Percentiles rank a stretch among this genome's conserved stretches.
Conservation (phyloP, 1,140 invertebrate genomes). For the Ceratina calcarata region DNA sequence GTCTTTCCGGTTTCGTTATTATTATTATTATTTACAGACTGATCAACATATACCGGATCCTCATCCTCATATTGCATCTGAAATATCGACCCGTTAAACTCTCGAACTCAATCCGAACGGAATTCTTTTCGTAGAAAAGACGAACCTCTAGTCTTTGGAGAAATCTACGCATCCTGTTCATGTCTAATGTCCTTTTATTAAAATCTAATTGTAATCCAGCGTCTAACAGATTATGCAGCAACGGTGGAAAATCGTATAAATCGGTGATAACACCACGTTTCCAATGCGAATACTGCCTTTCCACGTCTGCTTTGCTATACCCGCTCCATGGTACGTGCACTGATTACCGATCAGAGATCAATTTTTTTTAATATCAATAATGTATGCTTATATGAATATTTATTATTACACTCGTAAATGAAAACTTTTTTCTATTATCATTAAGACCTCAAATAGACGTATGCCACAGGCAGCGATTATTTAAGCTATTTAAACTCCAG, state of each 20-base stretch:
- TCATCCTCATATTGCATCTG: constrained; percentile 68
- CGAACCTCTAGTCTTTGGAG: constrained; percentile 67
- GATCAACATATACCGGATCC: constrained; percentile 56
- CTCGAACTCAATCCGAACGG: background rate
- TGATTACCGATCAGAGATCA: constrained; percentile 23
- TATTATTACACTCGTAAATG: background rate
- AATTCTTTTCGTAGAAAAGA: constrained; percentile 5
- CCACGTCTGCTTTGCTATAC: constrained; percentile 58
- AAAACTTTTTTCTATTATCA: background rate
- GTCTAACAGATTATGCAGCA: constrained; percentile 67
- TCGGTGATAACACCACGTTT: constrained; percentile 61
- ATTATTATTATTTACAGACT: constrained; percentile 61
- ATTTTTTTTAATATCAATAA: background rate
- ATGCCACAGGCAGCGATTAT: too few species aligned
- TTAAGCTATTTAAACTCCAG: constrained; percentile 1
- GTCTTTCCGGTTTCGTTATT: constrained; percentile 20
- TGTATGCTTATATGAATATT: background rate
- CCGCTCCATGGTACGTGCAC: constrained; percentile 67
- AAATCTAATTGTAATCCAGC: constrained; percentile 66
- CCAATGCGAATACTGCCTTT: constrained; percentile 58
- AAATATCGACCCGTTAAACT: constrained; percentile 1
- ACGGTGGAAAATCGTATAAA: constrained; percentile 63
- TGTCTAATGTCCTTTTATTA: constrained; percentile 66
- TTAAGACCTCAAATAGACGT: too few species aligned
- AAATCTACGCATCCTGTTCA: constrained; percentile 68